Base-by-base conservation (phyloP, 2,888 invertebrate genomes). In the Cabera pusaria region DNA sequence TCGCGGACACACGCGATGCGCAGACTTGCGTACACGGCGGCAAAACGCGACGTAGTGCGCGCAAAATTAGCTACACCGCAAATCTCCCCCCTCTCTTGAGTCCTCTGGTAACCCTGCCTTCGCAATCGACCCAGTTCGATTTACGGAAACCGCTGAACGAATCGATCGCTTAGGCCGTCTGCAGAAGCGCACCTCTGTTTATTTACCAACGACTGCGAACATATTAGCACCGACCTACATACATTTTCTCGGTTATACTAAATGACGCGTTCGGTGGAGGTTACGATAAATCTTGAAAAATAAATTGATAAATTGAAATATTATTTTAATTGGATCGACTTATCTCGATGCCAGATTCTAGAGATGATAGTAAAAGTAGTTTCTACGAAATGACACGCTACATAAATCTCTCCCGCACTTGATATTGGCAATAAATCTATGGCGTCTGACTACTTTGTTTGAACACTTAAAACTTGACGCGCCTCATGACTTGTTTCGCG, bases 1-100 rank as follows among this genome's bases (percentile, higher is more conserved):
- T 66, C 74, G 71, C 73, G 74, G n/a, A 43, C 55, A 59, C 73
- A 3, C 70, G 67, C 53, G 43, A 24, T 42, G 27, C 46, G 49
- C 48, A 35, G 48, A 65, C 64, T 55, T 75, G 74, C 72, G 72
- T 64, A 55, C 84, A 72, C 81, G 73, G 49, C 85, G 82, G 74
- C 66, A 66, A 72, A 59, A 75, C 83, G 76, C 73, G 74, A 78
- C 84, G 83, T 82, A 71, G 68, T 88, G 86, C 64, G 83, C 65
- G 73, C 81, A 64, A 74, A 83, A 60, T 85, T 81, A 83, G 80
- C 65, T 52, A 56, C 74, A 73, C 72, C 73, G 72, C 75, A 69
- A 72, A 72, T 59, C 68, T 56, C 68, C 72, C 76, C 73, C 68
- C 72, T 73, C 62, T 63, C 65, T 58, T 59, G 40, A 59, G 56